phyloP scores from a whole-genome alignment of 2,888 invertebrate species.

The Timema cristinae region DNA sequence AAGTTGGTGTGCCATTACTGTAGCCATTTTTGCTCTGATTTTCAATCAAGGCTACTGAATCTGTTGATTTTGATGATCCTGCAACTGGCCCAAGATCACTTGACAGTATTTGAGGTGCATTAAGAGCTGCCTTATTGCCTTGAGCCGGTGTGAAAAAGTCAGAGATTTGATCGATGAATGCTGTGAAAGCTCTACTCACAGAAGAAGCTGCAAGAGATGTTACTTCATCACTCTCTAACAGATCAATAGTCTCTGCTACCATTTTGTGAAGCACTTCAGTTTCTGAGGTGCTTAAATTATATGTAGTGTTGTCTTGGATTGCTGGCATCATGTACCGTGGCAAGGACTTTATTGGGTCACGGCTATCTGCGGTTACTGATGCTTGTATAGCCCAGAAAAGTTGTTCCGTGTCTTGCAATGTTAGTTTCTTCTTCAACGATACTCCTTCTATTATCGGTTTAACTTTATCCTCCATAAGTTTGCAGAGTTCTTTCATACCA shows the following conservation, averaged over 20 bases:
- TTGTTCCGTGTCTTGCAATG: conserved; percentile 75
- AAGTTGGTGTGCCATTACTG: conserved; percentile 38
- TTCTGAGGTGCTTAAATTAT: conserved; percentile 34
- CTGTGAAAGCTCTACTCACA: conserved; percentile 73
- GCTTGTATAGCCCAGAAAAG: conserved; percentile 80
- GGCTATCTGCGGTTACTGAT: conserved; percentile 59
- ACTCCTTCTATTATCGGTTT: conserved; percentile 54
- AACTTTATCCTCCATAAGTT: conserved; percentile 67
- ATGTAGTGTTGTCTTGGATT: conserved; percentile 12
- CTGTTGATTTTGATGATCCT: conserved; percentile 34
- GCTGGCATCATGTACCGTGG: conserved; percentile 58
- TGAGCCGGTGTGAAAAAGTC: conserved; percentile 56
- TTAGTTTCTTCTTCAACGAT: conserved; percentile 57
- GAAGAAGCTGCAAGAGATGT: conserved; percentile 68
- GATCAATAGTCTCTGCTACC: conserved; percentile 75
- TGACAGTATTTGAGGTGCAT: conserved; percentile 18
- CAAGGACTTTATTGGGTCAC: conserved; percentile 69
- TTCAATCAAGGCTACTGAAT: conserved; percentile 33
- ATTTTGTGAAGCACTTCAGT: conserved; percentile 56
- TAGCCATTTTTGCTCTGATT: conserved; percentile 33
- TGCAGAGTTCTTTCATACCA: conserved; percentile 59
- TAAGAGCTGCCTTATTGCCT: conserved; percentile 44
- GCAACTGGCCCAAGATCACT: not conserved
- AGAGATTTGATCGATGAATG: conserved; percentile 75
- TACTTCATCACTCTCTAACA: conserved; percentile 82